A percentile compares a stretch with the other conserved stretches of the same genome.
Evolutionary conservation across 2,113 vertebrate genomes (phyloP).

Genomic region (Datnioides undecimradiatus): DNA sequence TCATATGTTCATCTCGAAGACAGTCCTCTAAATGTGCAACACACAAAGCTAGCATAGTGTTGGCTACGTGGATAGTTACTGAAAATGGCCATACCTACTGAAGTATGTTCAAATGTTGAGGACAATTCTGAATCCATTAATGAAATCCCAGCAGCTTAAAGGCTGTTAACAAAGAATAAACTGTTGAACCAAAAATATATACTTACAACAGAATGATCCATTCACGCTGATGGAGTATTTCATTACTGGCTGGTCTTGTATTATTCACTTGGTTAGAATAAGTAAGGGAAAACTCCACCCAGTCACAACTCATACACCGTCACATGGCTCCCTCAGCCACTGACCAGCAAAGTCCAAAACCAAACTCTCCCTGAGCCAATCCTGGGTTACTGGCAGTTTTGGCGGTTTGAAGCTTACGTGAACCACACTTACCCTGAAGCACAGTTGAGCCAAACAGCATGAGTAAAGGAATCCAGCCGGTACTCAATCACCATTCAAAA

Average conservation of each 20-base stretch:
- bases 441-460: conserved; percentile 66
- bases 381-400: conserved; percentile 71
- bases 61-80: background rate
- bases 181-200: conserved; percentile 35
- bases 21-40: background rate
- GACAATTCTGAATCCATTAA: background rate
- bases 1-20: conserved; percentile 32
- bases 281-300: conserved; percentile 11
- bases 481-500: conserved; percentile 81
- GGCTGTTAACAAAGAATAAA: background rate
- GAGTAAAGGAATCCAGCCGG: conserved; percentile 81
- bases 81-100: background rate
- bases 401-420: conserved; percentile 73
- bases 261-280: background rate
- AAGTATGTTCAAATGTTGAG: background rate
- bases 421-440: conserved; percentile 82
- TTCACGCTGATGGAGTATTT: conserved; percentile 31
- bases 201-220: conserved; percentile 63
- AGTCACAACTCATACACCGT: conserved; percentile 42
- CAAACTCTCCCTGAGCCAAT: conserved; percentile 67
- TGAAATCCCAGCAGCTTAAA: background rate
- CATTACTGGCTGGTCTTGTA: conserved; percentile 6
- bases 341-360: conserved; percentile 60
- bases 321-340: conserved; percentile 46
- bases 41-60: background rate